phyloP scores from a whole-genome alignment of 2,113 vertebrate species.

The Lamprologus tigripictilis region DNA sequence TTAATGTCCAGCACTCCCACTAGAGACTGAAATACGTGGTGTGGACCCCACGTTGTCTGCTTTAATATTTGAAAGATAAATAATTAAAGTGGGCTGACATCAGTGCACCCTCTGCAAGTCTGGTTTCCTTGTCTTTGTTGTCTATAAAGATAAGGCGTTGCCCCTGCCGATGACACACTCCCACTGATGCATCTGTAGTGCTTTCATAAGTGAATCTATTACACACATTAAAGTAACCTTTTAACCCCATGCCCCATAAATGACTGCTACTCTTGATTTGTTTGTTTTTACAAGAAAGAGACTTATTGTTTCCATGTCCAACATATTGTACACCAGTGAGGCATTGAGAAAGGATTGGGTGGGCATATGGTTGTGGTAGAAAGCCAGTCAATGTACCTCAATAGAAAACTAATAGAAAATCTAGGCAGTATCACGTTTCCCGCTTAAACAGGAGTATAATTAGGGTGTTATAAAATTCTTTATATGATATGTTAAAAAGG shows the following conservation, averaged over 20 bases:
- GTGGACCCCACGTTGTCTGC: conserved; percentile 1
- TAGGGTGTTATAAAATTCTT: background rate
- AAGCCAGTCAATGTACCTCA: background rate
- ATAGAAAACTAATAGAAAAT: background rate
- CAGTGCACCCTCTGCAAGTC: conserved; percentile 34
- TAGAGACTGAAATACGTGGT: conserved; percentile 22
- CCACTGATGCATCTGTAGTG: background rate
- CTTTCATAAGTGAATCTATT: conserved; percentile 21
- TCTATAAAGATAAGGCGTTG: conserved; percentile 29
- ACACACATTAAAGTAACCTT: background rate
- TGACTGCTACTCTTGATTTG: background rate
- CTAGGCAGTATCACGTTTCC: rapidly evolving
- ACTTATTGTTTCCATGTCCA: background rate
- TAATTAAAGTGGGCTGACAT: conserved; percentile 63
- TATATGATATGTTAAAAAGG: background rate
- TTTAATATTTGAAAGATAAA: conserved; percentile 68
- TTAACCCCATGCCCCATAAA: rapidly evolving
- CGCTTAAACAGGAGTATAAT: background rate
- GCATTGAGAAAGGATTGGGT: background rate
- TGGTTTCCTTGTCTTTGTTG: background rate
- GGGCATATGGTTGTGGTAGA: background rate
- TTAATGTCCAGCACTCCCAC: conserved; percentile 50
- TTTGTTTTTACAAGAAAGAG: background rate
- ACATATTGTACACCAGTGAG: background rate
- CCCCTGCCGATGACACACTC: background rate